Evolutionary conservation across 2,797 vertebrate species (phyloP).

Genomic region (Naso thynnoides): DNA sequence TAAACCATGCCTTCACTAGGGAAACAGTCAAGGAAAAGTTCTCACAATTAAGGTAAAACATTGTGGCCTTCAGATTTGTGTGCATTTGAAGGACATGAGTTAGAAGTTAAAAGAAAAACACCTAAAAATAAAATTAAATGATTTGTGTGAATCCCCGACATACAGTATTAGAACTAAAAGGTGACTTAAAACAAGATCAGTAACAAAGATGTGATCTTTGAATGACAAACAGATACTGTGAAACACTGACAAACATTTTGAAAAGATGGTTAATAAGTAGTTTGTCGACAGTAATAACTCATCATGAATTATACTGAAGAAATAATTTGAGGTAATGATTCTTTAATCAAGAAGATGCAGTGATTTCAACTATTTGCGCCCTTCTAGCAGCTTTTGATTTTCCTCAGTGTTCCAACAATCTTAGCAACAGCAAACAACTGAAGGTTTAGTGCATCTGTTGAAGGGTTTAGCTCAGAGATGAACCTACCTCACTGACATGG

Average conservation of each 20-base stretch:
- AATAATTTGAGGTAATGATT: constrained; percentile 41
- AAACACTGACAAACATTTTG: background rate
- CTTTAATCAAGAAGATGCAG: constrained; percentile 7
- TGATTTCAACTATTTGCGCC: constrained; percentile 4
- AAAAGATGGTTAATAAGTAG: constrained; percentile 5
- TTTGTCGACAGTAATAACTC: background rate
- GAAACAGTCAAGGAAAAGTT: constrained; percentile 33
- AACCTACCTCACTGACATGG: background rate
- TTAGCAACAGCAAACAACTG: constrained; percentile 22
- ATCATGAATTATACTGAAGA: background rate
- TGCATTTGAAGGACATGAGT: constrained; percentile 37
- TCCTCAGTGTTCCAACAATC: background rate
- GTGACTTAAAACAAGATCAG: constrained; percentile 36
- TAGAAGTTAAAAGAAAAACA: background rate
- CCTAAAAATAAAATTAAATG: background rate
- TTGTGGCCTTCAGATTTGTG: constrained; percentile 25
- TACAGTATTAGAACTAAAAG: constrained; percentile 32
- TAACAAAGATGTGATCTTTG: constrained; percentile 21
- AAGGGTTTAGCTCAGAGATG: constrained; percentile 17
- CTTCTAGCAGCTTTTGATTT: background rate
- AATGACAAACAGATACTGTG: background rate
- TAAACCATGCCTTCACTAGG: constrained; percentile 63
- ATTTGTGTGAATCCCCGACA: constrained; percentile 19
- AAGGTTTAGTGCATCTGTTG: constrained; percentile 33
- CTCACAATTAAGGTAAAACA: constrained; percentile 11